phyloP scores from a whole-genome alignment of 2,113 vertebrate species.

The Edolisoma coerulescens region DNA sequence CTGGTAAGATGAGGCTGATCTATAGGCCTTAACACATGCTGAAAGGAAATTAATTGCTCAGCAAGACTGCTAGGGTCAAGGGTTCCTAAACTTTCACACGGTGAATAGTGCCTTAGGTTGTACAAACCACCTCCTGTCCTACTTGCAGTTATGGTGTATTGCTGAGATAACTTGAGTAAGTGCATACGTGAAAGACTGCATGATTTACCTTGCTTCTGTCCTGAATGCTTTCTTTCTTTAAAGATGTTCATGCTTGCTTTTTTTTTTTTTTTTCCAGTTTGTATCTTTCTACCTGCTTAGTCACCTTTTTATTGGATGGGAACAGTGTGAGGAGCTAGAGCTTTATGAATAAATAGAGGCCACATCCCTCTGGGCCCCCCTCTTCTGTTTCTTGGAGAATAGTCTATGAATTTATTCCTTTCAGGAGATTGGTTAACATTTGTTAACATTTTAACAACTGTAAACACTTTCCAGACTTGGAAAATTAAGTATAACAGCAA shows the following conservation, averaged over 20 bases:
- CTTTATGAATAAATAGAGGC: neutral
- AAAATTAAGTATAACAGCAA: neutral
- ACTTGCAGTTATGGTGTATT: neutral
- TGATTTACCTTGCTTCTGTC: neutral
- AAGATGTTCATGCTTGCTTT: neutral
- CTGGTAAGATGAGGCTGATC: neutral
- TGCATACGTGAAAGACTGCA: neutral
- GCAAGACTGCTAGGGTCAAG: neutral
- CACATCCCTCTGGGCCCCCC: neutral
- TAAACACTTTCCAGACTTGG: neutral
- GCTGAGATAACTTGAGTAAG: neutral
- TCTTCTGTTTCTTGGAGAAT: neutral
- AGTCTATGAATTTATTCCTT: neutral
- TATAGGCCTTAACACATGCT: neutral
- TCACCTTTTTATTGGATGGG: neutral
- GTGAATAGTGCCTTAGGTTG: neutral
- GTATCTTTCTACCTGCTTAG: neutral
- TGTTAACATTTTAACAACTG: neutral
- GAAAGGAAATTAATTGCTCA: conserved; percentile 13
- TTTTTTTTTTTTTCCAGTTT: neutral
- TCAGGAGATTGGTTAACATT: neutral
- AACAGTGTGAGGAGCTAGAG: neutral
- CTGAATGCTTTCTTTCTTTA: neutral
- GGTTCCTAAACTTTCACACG: neutral
- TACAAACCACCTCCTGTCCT: neutral